phyloP scores from a whole-genome alignment of 2,113 vertebrate genomes.

The Lepisosteus osseus region DNA sequence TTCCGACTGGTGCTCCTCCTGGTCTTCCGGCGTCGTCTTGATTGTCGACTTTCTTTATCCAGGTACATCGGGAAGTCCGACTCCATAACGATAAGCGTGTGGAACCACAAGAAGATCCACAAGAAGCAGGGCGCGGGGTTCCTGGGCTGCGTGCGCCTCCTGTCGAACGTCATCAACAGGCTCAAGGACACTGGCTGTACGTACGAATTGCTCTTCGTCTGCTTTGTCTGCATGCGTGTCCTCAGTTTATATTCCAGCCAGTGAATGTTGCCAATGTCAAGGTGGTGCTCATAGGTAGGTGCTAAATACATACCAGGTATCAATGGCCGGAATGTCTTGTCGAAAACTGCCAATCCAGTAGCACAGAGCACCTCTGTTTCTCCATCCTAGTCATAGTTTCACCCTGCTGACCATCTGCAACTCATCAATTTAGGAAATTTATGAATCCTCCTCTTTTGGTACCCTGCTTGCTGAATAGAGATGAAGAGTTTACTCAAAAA shows the following conservation, averaged over 20 bases:
- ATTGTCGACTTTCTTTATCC: slow-evolving; percentile 38
- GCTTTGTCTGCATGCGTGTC: background rate
- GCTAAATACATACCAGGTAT: slow-evolving; percentile 22
- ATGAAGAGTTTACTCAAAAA: too few species aligned
- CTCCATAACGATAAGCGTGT: slow-evolving; percentile 97
- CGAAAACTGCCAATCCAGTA: slow-evolving; percentile 32
- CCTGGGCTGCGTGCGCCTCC: slow-evolving; percentile 94
- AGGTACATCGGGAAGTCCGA: slow-evolving; percentile 97
- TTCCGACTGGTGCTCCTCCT: too few species aligned
- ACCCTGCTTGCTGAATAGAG: too few species aligned
- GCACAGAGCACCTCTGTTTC: too few species aligned
- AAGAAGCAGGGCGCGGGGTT: slow-evolving; percentile 98
- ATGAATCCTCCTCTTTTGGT: too few species aligned
- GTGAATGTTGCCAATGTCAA: background rate
- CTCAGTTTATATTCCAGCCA: slow-evolving; percentile 13
- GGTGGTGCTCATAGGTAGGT: slow-evolving; percentile 31
- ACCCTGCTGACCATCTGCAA: too few species aligned
- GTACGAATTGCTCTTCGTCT: slow-evolving; percentile 41
- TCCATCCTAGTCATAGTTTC: too few species aligned
- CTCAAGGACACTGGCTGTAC: slow-evolving; percentile 99
- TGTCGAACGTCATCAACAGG: slow-evolving; percentile 95
- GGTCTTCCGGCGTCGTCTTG: too few species aligned
- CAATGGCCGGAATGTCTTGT: slow-evolving; percentile 28
- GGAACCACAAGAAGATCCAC: slow-evolving; percentile 99
- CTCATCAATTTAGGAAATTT: too few species aligned